Evolutionary conservation across 2,113 vertebrate species (phyloP).

Genomic region (Hiodon alosoides): DNA sequence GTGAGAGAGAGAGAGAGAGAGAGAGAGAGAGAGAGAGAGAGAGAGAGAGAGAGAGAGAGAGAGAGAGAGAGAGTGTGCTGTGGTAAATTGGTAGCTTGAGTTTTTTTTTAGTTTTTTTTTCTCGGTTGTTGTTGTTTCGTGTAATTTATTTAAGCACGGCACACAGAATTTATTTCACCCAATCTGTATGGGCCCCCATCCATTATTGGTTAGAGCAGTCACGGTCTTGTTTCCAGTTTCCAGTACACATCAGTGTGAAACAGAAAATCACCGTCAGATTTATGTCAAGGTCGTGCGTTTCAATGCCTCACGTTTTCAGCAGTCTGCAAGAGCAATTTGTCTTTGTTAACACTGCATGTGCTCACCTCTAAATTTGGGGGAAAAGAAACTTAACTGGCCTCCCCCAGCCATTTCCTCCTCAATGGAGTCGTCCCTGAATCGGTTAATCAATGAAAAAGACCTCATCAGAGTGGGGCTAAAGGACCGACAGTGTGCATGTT

Average conservation of each 20-base stretch:
- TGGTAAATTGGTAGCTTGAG: constrained; percentile 5
- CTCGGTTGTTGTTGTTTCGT: background rate
- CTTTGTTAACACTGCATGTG: constrained; percentile 55
- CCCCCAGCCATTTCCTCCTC: constrained; percentile 36
- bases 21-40: too few relatives aligned
- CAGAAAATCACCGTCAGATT: background rate
- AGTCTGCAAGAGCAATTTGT: constrained; percentile 50
- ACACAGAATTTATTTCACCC: background rate
- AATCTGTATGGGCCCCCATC: constrained; percentile 6
- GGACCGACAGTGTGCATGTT: constrained; percentile 42
- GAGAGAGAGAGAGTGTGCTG: background rate
- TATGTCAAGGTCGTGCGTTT: constrained; percentile 49
- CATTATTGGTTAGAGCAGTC: constrained; percentile 7
- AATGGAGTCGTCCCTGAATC: constrained; percentile 55
- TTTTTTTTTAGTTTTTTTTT: background rate
- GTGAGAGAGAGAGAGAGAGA: too few relatives aligned
- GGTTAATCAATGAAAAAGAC: constrained; percentile 59
- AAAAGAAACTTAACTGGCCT: constrained; percentile 47
- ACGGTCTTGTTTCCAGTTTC: constrained; percentile 5
- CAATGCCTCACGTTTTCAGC: constrained; percentile 42
- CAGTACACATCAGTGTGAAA: background rate
- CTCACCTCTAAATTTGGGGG: constrained; percentile 36
- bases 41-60: too few relatives aligned
- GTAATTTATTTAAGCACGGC: background rate
- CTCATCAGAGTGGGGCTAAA: constrained; percentile 49